Evolutionary conservation across 2,888 invertebrate species (phyloP).

Genomic region (Oxycera nigricornis): DNA sequence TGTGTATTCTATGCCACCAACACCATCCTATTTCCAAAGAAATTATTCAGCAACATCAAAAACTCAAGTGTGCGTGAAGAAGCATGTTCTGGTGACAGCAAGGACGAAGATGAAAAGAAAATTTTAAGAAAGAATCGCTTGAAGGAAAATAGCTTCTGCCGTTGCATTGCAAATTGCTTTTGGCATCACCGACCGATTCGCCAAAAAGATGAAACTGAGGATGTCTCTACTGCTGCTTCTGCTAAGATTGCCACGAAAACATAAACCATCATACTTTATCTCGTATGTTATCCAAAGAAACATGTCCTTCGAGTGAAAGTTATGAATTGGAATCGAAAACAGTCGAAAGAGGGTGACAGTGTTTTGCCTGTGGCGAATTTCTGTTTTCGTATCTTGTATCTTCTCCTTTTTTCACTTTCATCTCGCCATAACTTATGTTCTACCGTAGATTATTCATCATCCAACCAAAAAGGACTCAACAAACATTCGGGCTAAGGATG

Average conservation of each 20-base stretch:
- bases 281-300: not conserved
- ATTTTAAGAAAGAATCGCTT: not conserved
- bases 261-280: not conserved
- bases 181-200: not conserved
- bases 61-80: too few relatives aligned
- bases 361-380: not conserved
- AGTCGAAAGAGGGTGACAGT: not conserved
- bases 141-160: not conserved
- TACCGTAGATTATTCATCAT: not conserved
- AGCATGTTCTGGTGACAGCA: not conserved
- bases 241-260: constrained; percentile 1
- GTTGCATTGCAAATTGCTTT: not conserved
- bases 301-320: not conserved
- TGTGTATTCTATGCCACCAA: too few relatives aligned
- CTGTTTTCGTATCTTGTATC: not conserved
- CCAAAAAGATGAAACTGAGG: not conserved
- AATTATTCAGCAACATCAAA: too few relatives aligned
- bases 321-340: not conserved
- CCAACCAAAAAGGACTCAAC: not conserved
- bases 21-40: too few relatives aligned
- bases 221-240: too few relatives aligned
- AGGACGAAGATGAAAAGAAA: not conserved
- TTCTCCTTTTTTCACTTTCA: not conserved
- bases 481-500: not conserved
- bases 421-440: not conserved